Percentiles rank a stretch among this genome's conserved stretches.
phyloP scores from a whole-genome alignment of 2,888 invertebrate genomes.

The Callosobruchus maculatus region DNA sequence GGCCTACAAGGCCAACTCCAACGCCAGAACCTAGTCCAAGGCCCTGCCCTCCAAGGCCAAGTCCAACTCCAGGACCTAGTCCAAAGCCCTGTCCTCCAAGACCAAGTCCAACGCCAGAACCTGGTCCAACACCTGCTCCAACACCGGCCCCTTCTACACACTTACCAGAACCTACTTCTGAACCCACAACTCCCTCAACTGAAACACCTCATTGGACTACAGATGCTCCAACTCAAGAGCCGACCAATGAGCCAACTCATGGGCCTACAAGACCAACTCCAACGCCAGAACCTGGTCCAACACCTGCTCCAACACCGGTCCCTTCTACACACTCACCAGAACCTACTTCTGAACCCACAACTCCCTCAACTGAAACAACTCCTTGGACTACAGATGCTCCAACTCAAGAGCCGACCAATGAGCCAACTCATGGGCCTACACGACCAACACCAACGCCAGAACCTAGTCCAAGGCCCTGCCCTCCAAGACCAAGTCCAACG shows the following conservation, averaged over 20 bases:
- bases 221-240: neutral
- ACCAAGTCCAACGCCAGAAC: neutral
- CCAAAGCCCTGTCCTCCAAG: neutral
- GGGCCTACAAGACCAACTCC: neutral
- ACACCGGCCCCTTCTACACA: too few species aligned
- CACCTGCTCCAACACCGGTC: neutral
- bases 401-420: too few species aligned
- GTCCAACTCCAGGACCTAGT: neutral
- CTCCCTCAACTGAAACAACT: neutral
- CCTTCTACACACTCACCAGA: neutral
- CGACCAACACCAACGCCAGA: neutral
- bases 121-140: neutral
- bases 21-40: neutral
- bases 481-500: neutral
- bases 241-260: too few species aligned
- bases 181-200: neutral
- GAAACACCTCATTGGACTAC: neutral
- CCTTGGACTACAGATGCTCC: neutral
- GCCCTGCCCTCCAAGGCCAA: neutral
- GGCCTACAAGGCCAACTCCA: too few species aligned
- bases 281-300: neutral
- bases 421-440: neutral
- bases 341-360: neutral
- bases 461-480: neutral
- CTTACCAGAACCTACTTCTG: constrained; percentile 1